phyloP scores from a whole-genome alignment of 2,797 vertebrate genomes.

The Bufotes viridis region DNA sequence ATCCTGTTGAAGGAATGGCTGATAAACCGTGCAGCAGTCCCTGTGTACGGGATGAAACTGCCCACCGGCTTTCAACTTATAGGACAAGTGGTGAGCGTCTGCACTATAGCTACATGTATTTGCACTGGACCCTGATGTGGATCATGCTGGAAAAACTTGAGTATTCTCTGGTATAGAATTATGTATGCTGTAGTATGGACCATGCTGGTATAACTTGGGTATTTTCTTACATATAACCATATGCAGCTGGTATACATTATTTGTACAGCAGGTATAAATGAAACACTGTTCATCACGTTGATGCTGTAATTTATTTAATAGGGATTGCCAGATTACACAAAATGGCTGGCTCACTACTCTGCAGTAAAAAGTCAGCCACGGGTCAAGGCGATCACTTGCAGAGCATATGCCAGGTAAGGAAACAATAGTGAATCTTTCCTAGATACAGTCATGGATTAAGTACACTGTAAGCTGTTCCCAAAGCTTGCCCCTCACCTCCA shows the following conservation, averaged over 20 bases:
- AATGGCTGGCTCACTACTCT: conserved; percentile 82
- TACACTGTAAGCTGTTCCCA: no score
- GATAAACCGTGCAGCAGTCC: conserved; percentile 74
- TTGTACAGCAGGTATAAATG: neutral
- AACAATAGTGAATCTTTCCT: neutral
- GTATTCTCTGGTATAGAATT: neutral
- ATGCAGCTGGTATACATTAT: no score
- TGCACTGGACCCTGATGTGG: neutral
- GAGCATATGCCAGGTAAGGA: conserved; percentile 79
- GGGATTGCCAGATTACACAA: conserved; percentile 84
- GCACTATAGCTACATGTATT: neutral
- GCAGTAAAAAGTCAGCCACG: conserved; percentile 72
- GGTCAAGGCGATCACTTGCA: conserved; percentile 74
- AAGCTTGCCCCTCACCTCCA: no score
- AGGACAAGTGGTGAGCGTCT: conserved; percentile 81
- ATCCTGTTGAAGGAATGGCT: conserved; percentile 78
- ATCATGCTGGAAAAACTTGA: neutral
- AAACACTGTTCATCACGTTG: no score
- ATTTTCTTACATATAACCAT: neutral
- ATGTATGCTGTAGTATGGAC: neutral
- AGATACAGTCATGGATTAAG: no score
- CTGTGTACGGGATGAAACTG: conserved; percentile 86
- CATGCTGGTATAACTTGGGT: neutral
- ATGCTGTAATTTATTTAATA: neutral
- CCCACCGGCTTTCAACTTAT: conserved; percentile 86